A percentile compares a stretch with the other conserved stretches of the same genome.
These are phyloP conservation scores for Oreohelix idahoensis DNA, from an alignment of 1,140 invertebrate genomes.

Conservation along the genomic window DNA sequence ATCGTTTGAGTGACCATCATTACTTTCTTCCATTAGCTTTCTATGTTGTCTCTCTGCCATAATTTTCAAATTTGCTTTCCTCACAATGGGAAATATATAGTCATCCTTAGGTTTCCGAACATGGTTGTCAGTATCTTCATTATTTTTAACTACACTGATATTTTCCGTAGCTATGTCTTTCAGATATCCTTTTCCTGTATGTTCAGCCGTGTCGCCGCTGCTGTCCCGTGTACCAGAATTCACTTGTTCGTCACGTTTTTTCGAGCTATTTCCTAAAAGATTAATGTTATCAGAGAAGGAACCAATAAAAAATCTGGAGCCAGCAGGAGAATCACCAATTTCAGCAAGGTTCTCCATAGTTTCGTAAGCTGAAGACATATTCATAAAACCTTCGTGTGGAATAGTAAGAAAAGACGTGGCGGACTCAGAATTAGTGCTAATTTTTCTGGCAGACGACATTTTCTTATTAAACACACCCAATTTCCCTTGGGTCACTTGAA, in stretches of 20 bases:
- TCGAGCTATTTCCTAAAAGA: no score
- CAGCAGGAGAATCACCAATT: not conserved
- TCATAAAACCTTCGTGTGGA: not conserved
- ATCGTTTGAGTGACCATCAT: not conserved
- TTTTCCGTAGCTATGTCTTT: not conserved
- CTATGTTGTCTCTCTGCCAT: not conserved
- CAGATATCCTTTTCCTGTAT: not conserved
- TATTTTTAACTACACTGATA: not conserved
- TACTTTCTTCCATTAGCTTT: not conserved
- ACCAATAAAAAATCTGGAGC: not conserved
- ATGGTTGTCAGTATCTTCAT: not conserved
- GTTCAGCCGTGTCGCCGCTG: not conserved
- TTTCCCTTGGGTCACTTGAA: not conserved
- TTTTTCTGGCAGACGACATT: not conserved
- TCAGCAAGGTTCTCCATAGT: not conserved
- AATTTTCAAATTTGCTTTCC: not conserved
- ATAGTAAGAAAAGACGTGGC: not conserved
- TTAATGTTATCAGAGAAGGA: not conserved
- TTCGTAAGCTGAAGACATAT: not conserved
- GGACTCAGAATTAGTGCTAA: not conserved
- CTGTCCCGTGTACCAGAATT: not conserved
- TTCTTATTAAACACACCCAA: not conserved
- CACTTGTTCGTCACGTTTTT: not conserved
- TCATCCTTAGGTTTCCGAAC: not conserved
- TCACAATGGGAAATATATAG: conserved; percentile 13